Percentiles rank a stretch among this genome's conserved stretches.
Conservation (phyloP, 2,113 vertebrate species). For the Leptodactylus fuscus region DNA sequence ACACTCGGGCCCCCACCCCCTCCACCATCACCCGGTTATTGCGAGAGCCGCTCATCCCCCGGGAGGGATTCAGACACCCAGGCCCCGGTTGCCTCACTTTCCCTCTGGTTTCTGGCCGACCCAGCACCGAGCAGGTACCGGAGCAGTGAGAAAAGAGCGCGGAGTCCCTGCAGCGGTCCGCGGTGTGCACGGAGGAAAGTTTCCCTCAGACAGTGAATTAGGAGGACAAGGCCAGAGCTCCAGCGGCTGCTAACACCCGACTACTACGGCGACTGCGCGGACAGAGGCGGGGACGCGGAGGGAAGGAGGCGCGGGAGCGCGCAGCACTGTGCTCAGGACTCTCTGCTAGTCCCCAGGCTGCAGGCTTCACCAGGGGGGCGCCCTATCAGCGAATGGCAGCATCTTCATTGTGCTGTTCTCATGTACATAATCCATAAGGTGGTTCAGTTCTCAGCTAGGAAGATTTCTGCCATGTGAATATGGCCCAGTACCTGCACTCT, state of each 20-base stretch:
- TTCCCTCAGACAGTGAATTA: neutral
- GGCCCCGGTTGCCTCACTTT: conserved; percentile 27
- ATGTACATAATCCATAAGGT: too few relatives aligned
- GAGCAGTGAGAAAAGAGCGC: neutral
- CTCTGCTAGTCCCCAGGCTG: neutral
- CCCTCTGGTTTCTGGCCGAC: neutral
- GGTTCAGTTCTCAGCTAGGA: too few relatives aligned
- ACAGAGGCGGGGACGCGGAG: neutral
- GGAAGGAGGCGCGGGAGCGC: neutral
- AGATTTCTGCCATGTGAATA: too few relatives aligned
- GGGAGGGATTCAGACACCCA: conserved; percentile 55
- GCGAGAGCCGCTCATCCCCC: conserved; percentile 90
- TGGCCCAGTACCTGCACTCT: too few relatives aligned
- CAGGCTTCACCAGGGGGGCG: too few relatives aligned
- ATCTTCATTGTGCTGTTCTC: too few relatives aligned
- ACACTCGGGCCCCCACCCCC: conserved; percentile 93
- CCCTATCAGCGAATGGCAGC: too few relatives aligned
- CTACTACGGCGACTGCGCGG: conserved; percentile 18
- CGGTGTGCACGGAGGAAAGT: neutral
- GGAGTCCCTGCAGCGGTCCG: neutral
- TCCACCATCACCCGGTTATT: conserved; percentile 99
- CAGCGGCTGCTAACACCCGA: conserved; percentile 7
- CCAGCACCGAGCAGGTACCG: neutral
- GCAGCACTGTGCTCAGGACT: neutral
- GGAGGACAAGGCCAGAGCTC: neutral